A percentile compares a stretch with the other conserved stretches of the same genome.
These are phyloP conservation scores for Panzeria rudis DNA, from an alignment of 2,888 invertebrate species.

Conservation along the genomic window DNA sequence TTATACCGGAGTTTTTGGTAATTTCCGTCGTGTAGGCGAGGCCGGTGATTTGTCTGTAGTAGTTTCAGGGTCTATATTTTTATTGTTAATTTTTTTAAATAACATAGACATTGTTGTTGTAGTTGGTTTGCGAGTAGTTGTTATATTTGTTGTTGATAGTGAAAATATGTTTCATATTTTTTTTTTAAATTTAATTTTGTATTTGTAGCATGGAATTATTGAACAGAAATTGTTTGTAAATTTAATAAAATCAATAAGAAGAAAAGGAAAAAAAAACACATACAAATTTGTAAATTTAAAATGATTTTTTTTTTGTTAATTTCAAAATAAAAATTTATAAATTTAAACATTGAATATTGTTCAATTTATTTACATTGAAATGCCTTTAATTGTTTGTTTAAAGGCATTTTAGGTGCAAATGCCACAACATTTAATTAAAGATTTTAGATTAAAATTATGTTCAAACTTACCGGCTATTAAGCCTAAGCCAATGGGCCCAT, in stretches of 20 bases:
- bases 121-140: constrained; percentile 29
- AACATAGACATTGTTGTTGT: constrained; percentile 51
- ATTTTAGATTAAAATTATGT: neutral
- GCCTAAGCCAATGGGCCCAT: constrained; percentile 83
- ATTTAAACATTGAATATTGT: neutral
- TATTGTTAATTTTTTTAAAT: neutral
- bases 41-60: constrained; percentile 92
- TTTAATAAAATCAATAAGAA: constrained; percentile 45
- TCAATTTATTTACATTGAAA: constrained; percentile 59
- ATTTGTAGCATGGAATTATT: constrained; percentile 60
- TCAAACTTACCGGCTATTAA: constrained; percentile 83
- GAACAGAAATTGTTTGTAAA: constrained; percentile 34
- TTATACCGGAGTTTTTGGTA: constrained; percentile 99
- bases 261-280: constrained; percentile 49
- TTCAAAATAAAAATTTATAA: constrained; percentile 23
- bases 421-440: constrained; percentile 60
- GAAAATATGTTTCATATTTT: constrained; percentile 59
- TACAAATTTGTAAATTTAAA: constrained; percentile 46
- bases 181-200: constrained; percentile 54
- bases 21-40: constrained; percentile 95
- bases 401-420: constrained; percentile 57
- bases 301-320: constrained; percentile 11
- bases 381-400: constrained; percentile 32
- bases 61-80: constrained; percentile 88
- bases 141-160: constrained; percentile 57